These are phyloP conservation scores for Mandrillus leucophaeus DNA, from an alignment of 2,113 vertebrate genomes.

Conservation along the genomic window DNA sequence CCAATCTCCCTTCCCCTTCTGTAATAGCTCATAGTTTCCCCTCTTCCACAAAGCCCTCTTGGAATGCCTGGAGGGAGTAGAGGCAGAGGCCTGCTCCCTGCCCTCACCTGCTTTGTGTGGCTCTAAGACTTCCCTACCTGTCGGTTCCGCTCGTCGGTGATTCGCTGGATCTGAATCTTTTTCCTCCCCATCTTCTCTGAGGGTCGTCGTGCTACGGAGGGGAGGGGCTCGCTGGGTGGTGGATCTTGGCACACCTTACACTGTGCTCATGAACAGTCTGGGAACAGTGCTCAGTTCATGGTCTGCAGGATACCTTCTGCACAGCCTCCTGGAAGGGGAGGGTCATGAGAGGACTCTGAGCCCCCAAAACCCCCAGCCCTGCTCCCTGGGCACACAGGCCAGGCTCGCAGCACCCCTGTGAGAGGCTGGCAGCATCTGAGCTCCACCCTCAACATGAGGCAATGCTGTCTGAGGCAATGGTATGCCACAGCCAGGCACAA, in stretches of 20 bases:
- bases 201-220: constrained; percentile 72
- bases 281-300: constrained; percentile 85
- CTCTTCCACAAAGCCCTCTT: background rate
- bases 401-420: background rate
- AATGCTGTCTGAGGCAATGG: background rate
- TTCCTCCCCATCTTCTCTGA: constrained; percentile 95
- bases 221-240: constrained; percentile 62
- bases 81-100: background rate
- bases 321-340: constrained; percentile 51
- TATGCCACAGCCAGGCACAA: background rate
- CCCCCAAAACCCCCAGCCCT: background rate
- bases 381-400: background rate
- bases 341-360: background rate
- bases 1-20: background rate
- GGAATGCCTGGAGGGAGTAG: background rate
- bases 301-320: constrained; percentile 55
- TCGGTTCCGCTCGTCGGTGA: constrained; percentile 97
- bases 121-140: constrained; percentile 87
- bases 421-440: background rate
- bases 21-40: background rate
- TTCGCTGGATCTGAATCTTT: constrained; percentile 99
- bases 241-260: constrained; percentile 69
- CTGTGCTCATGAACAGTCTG: constrained; percentile 77
- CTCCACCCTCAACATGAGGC: background rate
- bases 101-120: background rate